Base-by-base conservation (phyloP, 1,140 invertebrate genomes). In the Anthonomus grandis region DNA sequence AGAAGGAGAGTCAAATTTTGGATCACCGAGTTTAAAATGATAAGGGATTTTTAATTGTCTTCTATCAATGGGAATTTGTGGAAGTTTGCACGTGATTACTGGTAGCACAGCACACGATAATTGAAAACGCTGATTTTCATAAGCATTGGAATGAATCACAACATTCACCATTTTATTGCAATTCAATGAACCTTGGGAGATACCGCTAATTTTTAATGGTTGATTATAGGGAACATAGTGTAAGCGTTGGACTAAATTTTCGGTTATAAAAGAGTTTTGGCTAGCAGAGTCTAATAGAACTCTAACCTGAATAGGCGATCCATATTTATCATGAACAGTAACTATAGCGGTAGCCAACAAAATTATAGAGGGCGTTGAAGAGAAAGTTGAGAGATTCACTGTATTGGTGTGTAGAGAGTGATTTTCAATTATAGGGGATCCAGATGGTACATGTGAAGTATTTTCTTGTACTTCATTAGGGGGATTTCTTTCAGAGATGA, bases 301-400 rank as follows among this genome's bases (percentile, higher is more conserved):
- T 18, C 46, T 39, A 24, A 27, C 23, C 37, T 3, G 37, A 1
- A 42, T 9, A 5, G 12, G 17, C 1, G 21, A 25, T 5, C 23
- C 53, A 8, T 21, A 23, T 24, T 8, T 46, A 23, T 27, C 47
- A 27, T n/a, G 21, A 25, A 50, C 3, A 13, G 13, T 5, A 2
- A 50, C 31, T 9, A 50, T 22, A n/a, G 50, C 50, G 1, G 50
- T 45, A 38, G 50, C 50, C 34, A 52, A 22, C 13, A 45, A 24
- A 2, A 52, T 23, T 49, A 44, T 18, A 22, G 1, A 18, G 6
- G 15, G 18, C 17, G 17, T 18, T 5, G 41, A 8, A 22, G 41
- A 18, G 4, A 44, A 5, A 8, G 41, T 8, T 8, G 41, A 21
- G 6, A 44, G 15, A n/a, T n/a, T n/a, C n/a, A n/a, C n/a, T n/a